A percentile compares a stretch with the other conserved stretches of the same genome.
Conservation (phyloP, 2,797 vertebrate genomes). For the Enteromius thamalakanensis region DNA sequence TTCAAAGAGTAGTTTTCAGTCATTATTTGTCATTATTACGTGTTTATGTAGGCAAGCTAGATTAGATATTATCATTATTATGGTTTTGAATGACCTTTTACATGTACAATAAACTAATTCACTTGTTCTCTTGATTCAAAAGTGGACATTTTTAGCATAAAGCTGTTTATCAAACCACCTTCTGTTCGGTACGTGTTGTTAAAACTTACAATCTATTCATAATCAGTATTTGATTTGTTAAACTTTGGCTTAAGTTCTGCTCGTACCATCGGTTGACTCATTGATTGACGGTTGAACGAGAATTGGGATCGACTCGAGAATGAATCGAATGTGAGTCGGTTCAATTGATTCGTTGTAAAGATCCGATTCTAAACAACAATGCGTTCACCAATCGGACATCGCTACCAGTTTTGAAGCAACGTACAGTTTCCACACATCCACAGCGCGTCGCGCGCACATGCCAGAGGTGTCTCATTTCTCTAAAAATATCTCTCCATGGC, state of each 20-base stretch:
- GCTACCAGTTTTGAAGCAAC: conserved; percentile 25
- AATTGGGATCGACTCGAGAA: not conserved
- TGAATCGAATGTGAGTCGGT: not conserved
- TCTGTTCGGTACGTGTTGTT: not conserved
- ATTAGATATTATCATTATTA: not conserved
- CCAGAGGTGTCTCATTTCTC: conserved; percentile 62
- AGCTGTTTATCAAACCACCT: not conserved
- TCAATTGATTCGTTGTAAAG: conserved; percentile 4
- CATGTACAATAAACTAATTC: not conserved
- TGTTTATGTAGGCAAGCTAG: not conserved
- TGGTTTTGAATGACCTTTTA: not conserved
- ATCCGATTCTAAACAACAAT: not conserved
- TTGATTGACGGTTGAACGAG: not conserved
- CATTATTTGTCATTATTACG: not conserved
- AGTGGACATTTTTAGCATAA: not conserved
- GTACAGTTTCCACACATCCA: conserved; percentile 4
- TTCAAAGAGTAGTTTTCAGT: not conserved
- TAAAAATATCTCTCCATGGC: conserved; percentile 63
- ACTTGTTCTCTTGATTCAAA: not conserved
- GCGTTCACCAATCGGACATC: not conserved
- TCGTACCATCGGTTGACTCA: too few relatives aligned
- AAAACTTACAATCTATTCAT: not conserved
- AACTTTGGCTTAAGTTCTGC: not conserved
- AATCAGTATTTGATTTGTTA: not conserved
- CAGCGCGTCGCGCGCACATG: conserved; percentile 54